Conservation (phyloP, 2,113 vertebrate species). For the Poeciliopsis retropinna region DNA sequence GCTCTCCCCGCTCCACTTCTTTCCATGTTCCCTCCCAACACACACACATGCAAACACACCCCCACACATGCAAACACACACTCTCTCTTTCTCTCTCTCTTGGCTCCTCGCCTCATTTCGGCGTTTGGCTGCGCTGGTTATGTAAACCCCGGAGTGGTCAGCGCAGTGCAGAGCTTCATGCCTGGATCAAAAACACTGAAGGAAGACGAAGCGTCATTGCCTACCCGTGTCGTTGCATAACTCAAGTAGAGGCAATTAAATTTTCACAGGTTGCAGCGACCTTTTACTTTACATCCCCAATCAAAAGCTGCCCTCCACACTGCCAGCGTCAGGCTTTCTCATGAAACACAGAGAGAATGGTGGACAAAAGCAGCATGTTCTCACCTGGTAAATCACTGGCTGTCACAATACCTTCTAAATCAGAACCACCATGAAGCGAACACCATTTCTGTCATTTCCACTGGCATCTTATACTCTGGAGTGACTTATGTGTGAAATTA, state of each 20-base stretch:
- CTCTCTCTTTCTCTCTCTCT: neutral
- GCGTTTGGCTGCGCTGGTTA: slow-evolving; percentile 55
- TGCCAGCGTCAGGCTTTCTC: neutral
- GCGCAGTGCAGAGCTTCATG: slow-evolving; percentile 7
- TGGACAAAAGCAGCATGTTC: neutral
- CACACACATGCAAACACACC: too few species aligned
- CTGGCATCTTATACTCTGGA: too few species aligned
- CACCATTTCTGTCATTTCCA: neutral
- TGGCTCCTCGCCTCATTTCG: slow-evolving; percentile 12
- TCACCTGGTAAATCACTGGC: neutral
- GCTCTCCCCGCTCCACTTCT: neutral
- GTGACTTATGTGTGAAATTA: too few species aligned
- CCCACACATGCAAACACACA: too few species aligned
- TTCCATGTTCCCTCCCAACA: neutral
- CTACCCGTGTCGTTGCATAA: slow-evolving; percentile 37
- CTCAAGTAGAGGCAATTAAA: slow-evolving; percentile 52
- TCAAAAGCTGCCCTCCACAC: slow-evolving; percentile 29
- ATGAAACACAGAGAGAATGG: neutral
- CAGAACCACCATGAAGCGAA: neutral
- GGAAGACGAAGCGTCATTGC: slow-evolving; percentile 17
- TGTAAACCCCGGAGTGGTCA: slow-evolving; percentile 47
- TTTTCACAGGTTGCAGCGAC: slow-evolving; percentile 55
- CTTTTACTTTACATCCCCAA: slow-evolving; percentile 61
- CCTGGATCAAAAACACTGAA: slow-evolving; percentile 40
- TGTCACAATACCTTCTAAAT: neutral